Evolutionary conservation across 1,140 invertebrate genomes (phyloP).

Genomic region (Leguminivora glycinivorella): DNA sequence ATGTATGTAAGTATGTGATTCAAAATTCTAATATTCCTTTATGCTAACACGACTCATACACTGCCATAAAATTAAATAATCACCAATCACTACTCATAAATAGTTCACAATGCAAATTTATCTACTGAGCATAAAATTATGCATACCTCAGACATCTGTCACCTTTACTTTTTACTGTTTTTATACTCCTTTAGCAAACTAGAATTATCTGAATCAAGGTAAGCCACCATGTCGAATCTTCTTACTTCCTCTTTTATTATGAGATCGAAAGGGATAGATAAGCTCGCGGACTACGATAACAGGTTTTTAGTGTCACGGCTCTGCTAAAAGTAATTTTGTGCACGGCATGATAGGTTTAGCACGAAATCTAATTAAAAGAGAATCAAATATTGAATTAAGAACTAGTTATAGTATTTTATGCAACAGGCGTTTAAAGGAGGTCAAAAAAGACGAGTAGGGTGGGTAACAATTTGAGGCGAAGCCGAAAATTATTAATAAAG

Average conservation of each 20-base stretch:
- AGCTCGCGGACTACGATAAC: neutral
- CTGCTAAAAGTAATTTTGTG: slow-evolving; percentile 1
- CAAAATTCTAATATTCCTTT: too few species aligned
- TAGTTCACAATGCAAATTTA: too few species aligned
- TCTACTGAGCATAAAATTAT: neutral
- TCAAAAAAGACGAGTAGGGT: too few species aligned
- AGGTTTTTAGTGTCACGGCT: slow-evolving; percentile 1
- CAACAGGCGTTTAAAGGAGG: too few species aligned
- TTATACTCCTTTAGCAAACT: neutral
- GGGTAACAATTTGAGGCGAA: too few species aligned
- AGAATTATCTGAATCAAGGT: neutral
- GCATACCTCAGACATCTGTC: neutral
- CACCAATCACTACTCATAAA: too few species aligned
- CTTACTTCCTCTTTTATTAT: neutral
- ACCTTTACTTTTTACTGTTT: neutral
- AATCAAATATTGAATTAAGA: too few species aligned
- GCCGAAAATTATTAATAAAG: too few species aligned
- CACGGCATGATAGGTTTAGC: neutral
- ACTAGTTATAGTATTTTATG: too few species aligned
- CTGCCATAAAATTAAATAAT: too few species aligned
- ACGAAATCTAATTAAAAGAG: neutral
- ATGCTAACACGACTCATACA: too few species aligned
- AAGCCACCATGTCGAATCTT: slow-evolving; percentile 1
- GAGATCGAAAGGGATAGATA: neutral
- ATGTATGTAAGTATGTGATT: too few species aligned